Conservation (phyloP, 1,140 invertebrate species). For the Panonychus citri region DNA sequence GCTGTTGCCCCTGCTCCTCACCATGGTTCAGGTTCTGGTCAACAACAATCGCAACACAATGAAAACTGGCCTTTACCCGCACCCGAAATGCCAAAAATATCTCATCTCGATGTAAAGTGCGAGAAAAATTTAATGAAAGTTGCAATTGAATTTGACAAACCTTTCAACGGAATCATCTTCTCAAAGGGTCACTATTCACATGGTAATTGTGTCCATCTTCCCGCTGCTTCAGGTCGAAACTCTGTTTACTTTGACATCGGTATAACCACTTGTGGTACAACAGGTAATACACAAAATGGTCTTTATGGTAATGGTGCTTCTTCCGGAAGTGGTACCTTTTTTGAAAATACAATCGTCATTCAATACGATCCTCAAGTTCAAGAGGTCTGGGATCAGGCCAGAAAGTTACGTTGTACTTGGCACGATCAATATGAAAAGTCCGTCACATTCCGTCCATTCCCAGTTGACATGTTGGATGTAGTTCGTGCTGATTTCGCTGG, state of each 20-base stretch:
- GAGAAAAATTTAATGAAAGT: conserved; percentile 20
- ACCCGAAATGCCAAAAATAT: conserved; percentile 18
- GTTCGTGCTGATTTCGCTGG: conserved; percentile 78
- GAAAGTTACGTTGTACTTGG: conserved; percentile 77
- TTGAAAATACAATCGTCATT: conserved; percentile 80
- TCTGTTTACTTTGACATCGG: conserved; percentile 77
- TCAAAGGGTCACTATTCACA: conserved; percentile 43
- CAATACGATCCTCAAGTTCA: conserved; percentile 73
- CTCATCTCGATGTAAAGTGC: conserved; percentile 19
- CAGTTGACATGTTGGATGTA: conserved; percentile 81
- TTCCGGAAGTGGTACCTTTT: conserved; percentile 70
- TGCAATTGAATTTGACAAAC: conserved; percentile 19
- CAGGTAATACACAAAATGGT: conserved; percentile 27
- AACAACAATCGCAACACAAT: background rate
- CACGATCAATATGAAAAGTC: conserved; percentile 87
- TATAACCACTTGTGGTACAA: conserved; percentile 70
- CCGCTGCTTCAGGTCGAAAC: conserved; percentile 60
- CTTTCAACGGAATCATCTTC: conserved; percentile 20
- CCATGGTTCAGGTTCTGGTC: background rate
- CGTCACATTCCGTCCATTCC: conserved; percentile 77
- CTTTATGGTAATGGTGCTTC: conserved; percentile 23
- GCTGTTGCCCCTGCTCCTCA: background rate
- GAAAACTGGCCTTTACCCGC: conserved; percentile 16
- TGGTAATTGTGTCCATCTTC: conserved; percentile 64
- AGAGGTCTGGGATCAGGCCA: conserved; percentile 84